Conservation (phyloP, 1,140 invertebrate genomes). For the Cardiocondyla obscurior region DNA sequence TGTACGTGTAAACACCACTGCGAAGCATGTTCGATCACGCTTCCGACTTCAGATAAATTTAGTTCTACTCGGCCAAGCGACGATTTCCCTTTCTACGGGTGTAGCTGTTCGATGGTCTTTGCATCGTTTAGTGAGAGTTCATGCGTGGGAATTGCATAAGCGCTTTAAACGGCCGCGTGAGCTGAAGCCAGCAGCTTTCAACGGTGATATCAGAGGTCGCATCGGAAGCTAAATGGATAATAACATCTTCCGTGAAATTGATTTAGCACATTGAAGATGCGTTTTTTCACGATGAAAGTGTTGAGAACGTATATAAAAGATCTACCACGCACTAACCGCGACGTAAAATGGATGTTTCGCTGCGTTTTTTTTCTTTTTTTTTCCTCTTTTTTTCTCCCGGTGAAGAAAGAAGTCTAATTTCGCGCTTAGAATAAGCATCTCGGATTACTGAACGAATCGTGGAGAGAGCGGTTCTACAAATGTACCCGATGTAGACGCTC, state of each 20-base stretch:
- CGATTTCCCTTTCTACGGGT: conserved; percentile 46
- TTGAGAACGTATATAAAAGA: not conserved
- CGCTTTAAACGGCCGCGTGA: not conserved
- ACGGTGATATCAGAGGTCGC: not conserved
- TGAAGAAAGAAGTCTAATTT: not conserved
- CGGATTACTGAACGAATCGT: not conserved
- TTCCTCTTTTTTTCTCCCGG: no score
- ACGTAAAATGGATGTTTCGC: not conserved
- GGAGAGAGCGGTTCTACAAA: not conserved
- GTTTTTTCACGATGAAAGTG: not conserved
- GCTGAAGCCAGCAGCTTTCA: not conserved
- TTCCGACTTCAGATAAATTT: conserved; percentile 43
- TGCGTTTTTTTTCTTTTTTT: no score
- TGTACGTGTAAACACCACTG: not conserved
- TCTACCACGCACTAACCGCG: not conserved
- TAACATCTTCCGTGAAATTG: not conserved
- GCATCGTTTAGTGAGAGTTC: conserved; percentile 29
- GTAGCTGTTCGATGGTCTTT: conserved; percentile 19
- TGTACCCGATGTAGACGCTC: not conserved
- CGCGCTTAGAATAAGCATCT: not conserved
- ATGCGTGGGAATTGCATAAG: conserved; percentile 39
- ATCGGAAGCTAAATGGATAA: not conserved
- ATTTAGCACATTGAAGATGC: not conserved
- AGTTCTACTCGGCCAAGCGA: not conserved
- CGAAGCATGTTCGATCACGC: not conserved